Conservation (phyloP, 2,113 vertebrate species). For the Malaclemys terrapin region DNA sequence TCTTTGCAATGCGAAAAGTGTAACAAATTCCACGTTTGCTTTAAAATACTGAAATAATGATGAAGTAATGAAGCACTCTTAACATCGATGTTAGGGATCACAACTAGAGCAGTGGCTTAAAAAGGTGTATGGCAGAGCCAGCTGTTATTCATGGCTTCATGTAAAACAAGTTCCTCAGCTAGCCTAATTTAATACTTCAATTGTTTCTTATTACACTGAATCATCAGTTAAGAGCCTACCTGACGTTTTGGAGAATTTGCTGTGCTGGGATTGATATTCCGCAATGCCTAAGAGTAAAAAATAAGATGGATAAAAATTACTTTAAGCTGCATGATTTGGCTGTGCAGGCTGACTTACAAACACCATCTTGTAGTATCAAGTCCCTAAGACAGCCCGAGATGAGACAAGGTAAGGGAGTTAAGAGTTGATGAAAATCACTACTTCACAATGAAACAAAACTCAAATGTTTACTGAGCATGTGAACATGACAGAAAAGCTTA, state of each 20-base stretch:
- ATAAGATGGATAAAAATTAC: constrained; percentile 87
- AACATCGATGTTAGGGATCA: neutral
- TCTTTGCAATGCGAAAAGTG: constrained; percentile 34
- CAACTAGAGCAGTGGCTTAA: constrained; percentile 38
- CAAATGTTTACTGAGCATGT: constrained; percentile 55
- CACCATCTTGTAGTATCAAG: constrained; percentile 77
- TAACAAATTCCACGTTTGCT: constrained; percentile 15
- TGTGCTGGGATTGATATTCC: constrained; percentile 90
- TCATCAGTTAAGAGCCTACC: constrained; percentile 87
- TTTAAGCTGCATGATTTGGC: constrained; percentile 80
- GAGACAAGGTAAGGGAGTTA: constrained; percentile 73
- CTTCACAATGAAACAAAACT: constrained; percentile 68
- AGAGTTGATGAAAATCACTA: constrained; percentile 67
- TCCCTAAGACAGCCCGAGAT: constrained; percentile 79
- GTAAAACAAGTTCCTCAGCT: constrained; percentile 65
- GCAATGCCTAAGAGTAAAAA: constrained; percentile 88
- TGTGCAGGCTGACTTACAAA: constrained; percentile 81
- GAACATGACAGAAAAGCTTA: constrained; percentile 63
- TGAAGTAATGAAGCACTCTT: constrained; percentile 25
- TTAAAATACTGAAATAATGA: constrained; percentile 18
- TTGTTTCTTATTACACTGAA: constrained; percentile 77
- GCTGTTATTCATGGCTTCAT: constrained; percentile 33
- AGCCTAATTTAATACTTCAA: constrained; percentile 62
- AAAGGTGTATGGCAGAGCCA: neutral
- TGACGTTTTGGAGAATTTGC: constrained; percentile 90